These are phyloP conservation scores for Diuraphis noxia DNA, from an alignment of 1,140 invertebrate genomes.

Conservation along the genomic window DNA sequence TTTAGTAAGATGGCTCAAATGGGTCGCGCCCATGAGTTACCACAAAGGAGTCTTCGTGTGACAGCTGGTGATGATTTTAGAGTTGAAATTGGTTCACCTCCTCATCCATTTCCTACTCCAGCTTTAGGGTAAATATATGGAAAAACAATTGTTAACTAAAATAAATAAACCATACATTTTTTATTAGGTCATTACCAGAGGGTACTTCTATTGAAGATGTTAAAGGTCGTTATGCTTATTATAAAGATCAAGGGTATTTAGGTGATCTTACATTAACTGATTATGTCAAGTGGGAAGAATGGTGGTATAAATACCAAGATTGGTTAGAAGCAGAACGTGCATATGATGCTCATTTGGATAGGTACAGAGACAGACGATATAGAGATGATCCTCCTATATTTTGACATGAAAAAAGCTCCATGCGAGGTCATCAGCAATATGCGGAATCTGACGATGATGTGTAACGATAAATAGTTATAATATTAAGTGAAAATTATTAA, in stretches of 20 bases:
- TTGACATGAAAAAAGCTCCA: constrained; percentile 2
- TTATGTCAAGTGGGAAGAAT: constrained; percentile 90
- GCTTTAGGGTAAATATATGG: constrained; percentile 37
- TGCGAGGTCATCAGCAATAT: constrained; percentile 5
- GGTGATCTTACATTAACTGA: constrained; percentile 76
- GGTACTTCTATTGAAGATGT: constrained; percentile 82
- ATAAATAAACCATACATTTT: constrained; percentile 55
- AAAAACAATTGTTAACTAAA: neutral
- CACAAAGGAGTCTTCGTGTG: constrained; percentile 74
- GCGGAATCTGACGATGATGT: constrained; percentile 19
- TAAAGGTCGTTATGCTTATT: constrained; percentile 80
- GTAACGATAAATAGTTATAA: constrained; percentile 9
- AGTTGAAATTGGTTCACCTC: constrained; percentile 58
- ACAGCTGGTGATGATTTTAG: constrained; percentile 71
- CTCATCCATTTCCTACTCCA: constrained; percentile 55
- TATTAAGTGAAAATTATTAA: neutral
- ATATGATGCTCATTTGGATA: constrained; percentile 48
- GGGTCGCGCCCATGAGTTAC: constrained; percentile 68
- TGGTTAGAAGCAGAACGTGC: constrained; percentile 80
- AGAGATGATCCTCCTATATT: constrained; percentile 50
- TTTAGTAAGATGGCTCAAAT: constrained; percentile 86
- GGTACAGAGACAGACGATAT: constrained; percentile 67
- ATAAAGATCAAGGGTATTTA: constrained; percentile 82
- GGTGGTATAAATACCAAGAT: constrained; percentile 91
- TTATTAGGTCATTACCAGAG: constrained; percentile 63